Base-by-base conservation (phyloP, 2,888 invertebrate species). In the Dione vanillae region DNA sequence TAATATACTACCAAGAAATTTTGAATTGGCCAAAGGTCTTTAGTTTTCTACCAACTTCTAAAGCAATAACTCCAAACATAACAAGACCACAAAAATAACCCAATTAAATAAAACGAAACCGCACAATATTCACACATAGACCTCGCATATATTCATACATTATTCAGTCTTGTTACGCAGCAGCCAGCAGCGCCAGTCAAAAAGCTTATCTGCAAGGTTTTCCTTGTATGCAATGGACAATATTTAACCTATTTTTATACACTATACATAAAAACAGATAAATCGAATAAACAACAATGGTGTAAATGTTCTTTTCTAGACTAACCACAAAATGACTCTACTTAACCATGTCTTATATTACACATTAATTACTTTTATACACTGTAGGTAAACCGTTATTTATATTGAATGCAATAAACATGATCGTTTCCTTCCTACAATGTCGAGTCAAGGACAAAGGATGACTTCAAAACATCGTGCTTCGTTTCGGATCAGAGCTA, bases 171-270 rank as follows among this genome's bases (percentile, higher is more conserved):
- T 37, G 56, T 16, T 3, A n/a, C 35, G n/a, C n/a, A n/a, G 35
- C 54, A 37, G 27, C 8, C 10, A 54, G 54, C 7, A 35, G 35
- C 37, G 56, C 37, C 47, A 37, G 56, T 37, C 56, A 56, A 56
- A 16, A 37, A 54, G 37, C 37, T 54, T 37, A 54, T 54, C 54
- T 54, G 37, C n/a, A 37, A 54, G 3, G n/a, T n/a, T 54, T n/a
- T 54, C n/a, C 6, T 37, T 16, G n/a, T 0, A 2, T 35, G 52
- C 52, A 8, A 35, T 35, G 43, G 12, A n/a, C n/a, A n/a, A n/a
- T n/a, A n/a, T n/a, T n/a, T n/a, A n/a, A n/a, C n/a, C n/a, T n/a
- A n/a, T n/a, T n/a, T n/a, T n/a, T n/a, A n/a, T n/a, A n/a, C n/a
- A n/a, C n/a, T n/a, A n/a, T n/a, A n/a, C n/a, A n/a, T n/a, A n/a